phyloP scores from a whole-genome alignment of 2,113 vertebrate species.

The Zosterops pallidus region DNA sequence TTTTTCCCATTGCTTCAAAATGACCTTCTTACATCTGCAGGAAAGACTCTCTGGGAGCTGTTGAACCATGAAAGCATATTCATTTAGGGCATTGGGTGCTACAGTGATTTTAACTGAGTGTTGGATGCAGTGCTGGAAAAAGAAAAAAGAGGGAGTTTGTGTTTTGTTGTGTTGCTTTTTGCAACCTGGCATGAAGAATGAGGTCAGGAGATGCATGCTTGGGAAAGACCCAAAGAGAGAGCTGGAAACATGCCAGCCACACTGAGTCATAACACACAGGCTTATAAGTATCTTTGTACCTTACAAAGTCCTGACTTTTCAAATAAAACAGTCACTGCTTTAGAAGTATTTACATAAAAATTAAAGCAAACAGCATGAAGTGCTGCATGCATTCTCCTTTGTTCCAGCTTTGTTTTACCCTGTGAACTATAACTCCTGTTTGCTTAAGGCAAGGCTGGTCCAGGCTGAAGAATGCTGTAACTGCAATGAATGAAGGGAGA shows the following conservation, averaged over 20 bases:
- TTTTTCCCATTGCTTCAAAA: conserved; percentile 53
- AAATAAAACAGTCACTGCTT: conserved; percentile 45
- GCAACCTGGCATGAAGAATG: conserved; percentile 47
- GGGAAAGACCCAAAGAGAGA: conserved; percentile 56
- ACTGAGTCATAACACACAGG: conserved; percentile 47
- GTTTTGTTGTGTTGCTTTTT: conserved; percentile 51
- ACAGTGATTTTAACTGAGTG: neutral
- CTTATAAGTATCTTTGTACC: conserved; percentile 41
- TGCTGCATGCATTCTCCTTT: neutral
- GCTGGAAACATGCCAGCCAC: conserved; percentile 22
- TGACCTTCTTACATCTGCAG: conserved; percentile 41
- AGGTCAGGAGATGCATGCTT: conserved; percentile 50
- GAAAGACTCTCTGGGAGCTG: conserved; percentile 21
- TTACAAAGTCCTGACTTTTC: conserved; percentile 37
- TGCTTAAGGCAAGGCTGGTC: conserved; percentile 31
- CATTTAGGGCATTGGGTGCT: conserved; percentile 41
- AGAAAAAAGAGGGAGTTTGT: conserved; percentile 33
- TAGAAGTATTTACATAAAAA: conserved; percentile 54
- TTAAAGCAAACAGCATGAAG: conserved; percentile 28
- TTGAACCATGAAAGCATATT: conserved; percentile 43
- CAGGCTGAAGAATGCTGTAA: neutral
- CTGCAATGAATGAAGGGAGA: neutral
- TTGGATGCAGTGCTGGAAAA: conserved; percentile 25
- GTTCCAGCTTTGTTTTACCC: conserved; percentile 11
- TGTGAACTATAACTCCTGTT: conserved; percentile 28